Conservation (phyloP, 2,797 vertebrate genomes). For the Eleutherodactylus coqui region DNA sequence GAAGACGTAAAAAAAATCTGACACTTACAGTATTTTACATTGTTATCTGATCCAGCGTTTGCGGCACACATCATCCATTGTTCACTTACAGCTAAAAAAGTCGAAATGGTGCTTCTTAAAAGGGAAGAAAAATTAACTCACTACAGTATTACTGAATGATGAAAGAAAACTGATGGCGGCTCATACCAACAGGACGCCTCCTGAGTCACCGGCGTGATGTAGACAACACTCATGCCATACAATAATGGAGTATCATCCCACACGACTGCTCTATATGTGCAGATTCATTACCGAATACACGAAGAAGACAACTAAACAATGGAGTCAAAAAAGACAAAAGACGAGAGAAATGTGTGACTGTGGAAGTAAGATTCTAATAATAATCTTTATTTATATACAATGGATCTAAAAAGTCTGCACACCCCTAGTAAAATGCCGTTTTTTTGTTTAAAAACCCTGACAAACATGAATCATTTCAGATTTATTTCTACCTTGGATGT, state of each 20-base stretch:
- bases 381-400: too few species aligned
- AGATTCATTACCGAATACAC: background rate
- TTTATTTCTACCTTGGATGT: too few species aligned
- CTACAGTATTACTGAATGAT: background rate
- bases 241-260: background rate
- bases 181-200: background rate
- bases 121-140: background rate
- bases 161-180: background rate
- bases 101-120: background rate
- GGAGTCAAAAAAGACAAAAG: background rate
- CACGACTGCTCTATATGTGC: background rate
- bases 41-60: background rate
- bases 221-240: background rate
- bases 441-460: too few species aligned
- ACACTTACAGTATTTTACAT: conserved; percentile 26
- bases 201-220: background rate
- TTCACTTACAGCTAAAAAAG: conserved; percentile 12
- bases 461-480: too few species aligned
- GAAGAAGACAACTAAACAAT: background rate
- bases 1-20: background rate
- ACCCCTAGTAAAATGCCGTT: too few species aligned
- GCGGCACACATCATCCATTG: background rate
- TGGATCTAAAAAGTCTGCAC: too few species aligned
- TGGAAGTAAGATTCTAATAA: background rate
- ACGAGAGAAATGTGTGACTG: background rate